Percentiles rank a stretch among this genome's conserved stretches.
Conservation (phyloP, 2,888 invertebrate genomes). For the Brachypalpus laphriformis region DNA sequence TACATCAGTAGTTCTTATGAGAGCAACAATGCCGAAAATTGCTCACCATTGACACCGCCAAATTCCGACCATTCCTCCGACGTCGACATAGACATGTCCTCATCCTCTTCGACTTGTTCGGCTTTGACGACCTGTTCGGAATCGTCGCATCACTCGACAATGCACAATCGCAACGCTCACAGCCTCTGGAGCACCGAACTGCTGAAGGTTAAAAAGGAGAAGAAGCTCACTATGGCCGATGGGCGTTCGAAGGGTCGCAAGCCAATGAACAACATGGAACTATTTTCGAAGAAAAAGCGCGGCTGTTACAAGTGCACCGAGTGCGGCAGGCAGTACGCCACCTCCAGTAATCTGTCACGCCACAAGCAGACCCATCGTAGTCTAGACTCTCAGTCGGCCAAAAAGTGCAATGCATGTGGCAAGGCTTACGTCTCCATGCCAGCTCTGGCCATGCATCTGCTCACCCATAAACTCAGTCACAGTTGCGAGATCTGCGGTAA, state of each 20-base stretch:
- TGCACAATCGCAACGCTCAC: conserved; percentile 68
- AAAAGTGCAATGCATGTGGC: conserved; percentile 96
- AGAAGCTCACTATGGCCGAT: conserved; percentile 79
- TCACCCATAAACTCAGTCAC: conserved; percentile 96
- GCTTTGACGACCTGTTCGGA: conserved; percentile 77
- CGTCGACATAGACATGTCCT: conserved; percentile 85
- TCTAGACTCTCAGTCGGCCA: conserved; percentile 96
- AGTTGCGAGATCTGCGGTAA: conserved; percentile 97
- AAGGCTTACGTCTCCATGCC: conserved; percentile 99
- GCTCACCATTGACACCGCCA: conserved; percentile 86
- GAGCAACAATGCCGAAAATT: conserved; percentile 82
- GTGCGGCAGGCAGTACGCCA: conserved; percentile 96
- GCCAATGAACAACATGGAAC: conserved; percentile 55
- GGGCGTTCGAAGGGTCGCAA: conserved; percentile 81
- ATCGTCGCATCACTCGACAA: conserved; percentile 72
- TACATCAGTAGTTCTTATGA: conserved; percentile 82
- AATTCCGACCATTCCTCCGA: conserved; percentile 90
- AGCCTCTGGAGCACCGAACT: conserved; percentile 74
- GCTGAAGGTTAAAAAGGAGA: conserved; percentile 64
- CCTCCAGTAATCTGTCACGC: conserved; percentile 93
- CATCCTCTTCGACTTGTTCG: conserved; percentile 76
- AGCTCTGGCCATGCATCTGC: conserved; percentile 95
- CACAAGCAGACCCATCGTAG: conserved; percentile 97
- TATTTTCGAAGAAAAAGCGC: conserved; percentile 79
- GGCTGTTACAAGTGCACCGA: conserved; percentile 90